Evolutionary conservation across 2,113 vertebrate species (phyloP).

Genomic region (Centropus unirufus): DNA sequence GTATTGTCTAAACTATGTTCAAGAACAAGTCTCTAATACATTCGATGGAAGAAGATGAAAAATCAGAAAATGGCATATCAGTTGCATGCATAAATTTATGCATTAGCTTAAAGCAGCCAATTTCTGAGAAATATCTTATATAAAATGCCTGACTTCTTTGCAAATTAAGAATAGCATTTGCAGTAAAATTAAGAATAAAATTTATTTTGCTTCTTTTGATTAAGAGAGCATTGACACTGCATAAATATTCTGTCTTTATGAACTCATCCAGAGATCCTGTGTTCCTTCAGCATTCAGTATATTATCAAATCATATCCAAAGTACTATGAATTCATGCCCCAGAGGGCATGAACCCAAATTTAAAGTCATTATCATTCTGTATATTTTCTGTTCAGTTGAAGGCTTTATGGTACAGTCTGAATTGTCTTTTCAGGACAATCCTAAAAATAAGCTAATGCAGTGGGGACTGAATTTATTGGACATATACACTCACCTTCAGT

Average conservation of each 20-base stretch:
- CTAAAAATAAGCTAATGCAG: constrained; percentile 70
- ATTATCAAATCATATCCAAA: constrained; percentile 43
- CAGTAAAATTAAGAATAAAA: neutral
- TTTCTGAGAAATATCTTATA: neutral
- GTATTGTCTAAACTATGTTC: constrained; percentile 66
- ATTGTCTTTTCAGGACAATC: constrained; percentile 52
- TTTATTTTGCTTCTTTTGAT: constrained; percentile 16
- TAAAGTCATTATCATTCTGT: constrained; percentile 56
- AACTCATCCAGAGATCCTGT: neutral
- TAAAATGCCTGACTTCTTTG: neutral
- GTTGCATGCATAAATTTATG: constrained; percentile 9
- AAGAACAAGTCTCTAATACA: constrained; percentile 55
- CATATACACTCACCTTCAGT: constrained; percentile 51
- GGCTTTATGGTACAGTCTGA: constrained; percentile 60
- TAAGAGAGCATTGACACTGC: neutral
- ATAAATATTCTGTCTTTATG: constrained; percentile 8
- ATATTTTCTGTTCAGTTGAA: constrained; percentile 57
- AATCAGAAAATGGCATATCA: neutral
- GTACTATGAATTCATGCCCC: constrained; percentile 53
- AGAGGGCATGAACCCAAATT: constrained; percentile 64
- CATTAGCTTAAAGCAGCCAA: neutral
- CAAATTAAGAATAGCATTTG: neutral
- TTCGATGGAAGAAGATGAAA: constrained; percentile 40
- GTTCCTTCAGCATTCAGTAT: neutral
- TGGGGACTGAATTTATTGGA: constrained; percentile 67